Percentiles rank a stretch among this genome's conserved stretches.
These are phyloP conservation scores for Lytechinus pictus DNA, from an alignment of 35 echinoderm and acorn worm genomes.

Conservation along the genomic window DNA sequence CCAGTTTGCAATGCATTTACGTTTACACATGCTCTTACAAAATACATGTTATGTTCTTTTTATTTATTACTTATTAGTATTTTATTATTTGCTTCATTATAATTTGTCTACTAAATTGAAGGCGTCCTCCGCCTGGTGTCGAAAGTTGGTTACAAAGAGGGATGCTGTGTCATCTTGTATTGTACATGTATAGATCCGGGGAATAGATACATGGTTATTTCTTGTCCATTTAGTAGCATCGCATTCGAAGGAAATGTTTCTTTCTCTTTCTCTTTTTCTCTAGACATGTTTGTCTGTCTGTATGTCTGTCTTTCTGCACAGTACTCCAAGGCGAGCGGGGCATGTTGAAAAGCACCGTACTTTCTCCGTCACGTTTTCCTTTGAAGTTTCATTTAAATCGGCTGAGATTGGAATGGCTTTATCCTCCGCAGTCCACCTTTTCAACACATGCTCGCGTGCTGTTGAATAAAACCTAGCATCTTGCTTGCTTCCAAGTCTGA, in stretches of 20 bases:
- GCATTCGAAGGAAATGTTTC: not conserved
- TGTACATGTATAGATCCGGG: no score
- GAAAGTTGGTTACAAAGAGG: no score
- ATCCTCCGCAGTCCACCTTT: not conserved
- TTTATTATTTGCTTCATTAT: no score
- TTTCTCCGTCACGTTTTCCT: not conserved
- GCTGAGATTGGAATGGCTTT: not conserved
- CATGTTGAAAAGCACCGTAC: constrained; percentile 1
- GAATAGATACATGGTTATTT: no score
- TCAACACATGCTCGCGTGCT: not conserved
- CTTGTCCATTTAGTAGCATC: no score
- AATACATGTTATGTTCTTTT: no score
- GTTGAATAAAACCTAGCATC: not conserved
- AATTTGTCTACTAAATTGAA: no score
- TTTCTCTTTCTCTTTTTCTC: not conserved
- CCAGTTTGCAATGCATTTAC: no score
- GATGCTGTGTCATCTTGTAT: no score
- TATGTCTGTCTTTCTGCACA: not conserved
- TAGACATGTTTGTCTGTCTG: not conserved
- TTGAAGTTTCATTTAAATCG: constrained; percentile 6
- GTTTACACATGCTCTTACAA: no score
- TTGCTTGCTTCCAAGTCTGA: constrained; percentile 10
- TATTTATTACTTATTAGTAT: no score
- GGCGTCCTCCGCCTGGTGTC: no score
- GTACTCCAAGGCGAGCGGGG: not conserved